Evolutionary conservation across 2,113 vertebrate genomes (phyloP).

Genomic region (Atrichornis clamosus): DNA sequence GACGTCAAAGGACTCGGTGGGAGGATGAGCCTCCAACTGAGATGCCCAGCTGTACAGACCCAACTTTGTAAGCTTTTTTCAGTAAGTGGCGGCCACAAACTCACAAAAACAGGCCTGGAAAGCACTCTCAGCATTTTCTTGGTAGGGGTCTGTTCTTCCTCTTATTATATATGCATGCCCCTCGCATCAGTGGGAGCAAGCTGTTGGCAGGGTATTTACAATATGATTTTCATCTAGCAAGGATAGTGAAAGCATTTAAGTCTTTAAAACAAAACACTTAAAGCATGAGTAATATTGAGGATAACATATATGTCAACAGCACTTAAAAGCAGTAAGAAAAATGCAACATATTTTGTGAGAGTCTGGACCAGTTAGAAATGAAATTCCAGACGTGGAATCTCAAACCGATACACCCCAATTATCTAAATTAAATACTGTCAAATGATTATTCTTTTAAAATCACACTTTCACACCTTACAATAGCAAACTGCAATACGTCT

Average conservation of each 20-base stretch:
- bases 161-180: background rate
- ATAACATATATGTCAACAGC: constrained; percentile 5
- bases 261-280: constrained; percentile 24
- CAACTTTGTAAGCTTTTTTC: constrained; percentile 1
- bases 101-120: background rate
- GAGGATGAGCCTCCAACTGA: constrained; percentile 36
- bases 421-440: constrained; percentile 62
- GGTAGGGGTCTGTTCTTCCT: background rate
- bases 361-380: background rate
- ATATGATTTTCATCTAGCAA: background rate
- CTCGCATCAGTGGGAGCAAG: background rate
- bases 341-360: background rate
- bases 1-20: constrained; percentile 39
- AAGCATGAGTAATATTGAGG: background rate
- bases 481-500: constrained; percentile 60
- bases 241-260: constrained; percentile 9
- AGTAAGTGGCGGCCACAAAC: background rate
- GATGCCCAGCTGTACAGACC: background rate
- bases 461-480: constrained; percentile 58
- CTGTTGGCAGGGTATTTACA: constrained; percentile 9
- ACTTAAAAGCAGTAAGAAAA: constrained; percentile 12
- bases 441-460: constrained; percentile 68
- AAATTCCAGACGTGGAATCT: constrained; percentile 15
- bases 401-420: constrained; percentile 59
- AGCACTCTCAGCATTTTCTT: background rate